These are phyloP conservation scores for Maconellicoccus hirsutus DNA, from an alignment of 1,140 invertebrate species.

Conservation along the genomic window DNA sequence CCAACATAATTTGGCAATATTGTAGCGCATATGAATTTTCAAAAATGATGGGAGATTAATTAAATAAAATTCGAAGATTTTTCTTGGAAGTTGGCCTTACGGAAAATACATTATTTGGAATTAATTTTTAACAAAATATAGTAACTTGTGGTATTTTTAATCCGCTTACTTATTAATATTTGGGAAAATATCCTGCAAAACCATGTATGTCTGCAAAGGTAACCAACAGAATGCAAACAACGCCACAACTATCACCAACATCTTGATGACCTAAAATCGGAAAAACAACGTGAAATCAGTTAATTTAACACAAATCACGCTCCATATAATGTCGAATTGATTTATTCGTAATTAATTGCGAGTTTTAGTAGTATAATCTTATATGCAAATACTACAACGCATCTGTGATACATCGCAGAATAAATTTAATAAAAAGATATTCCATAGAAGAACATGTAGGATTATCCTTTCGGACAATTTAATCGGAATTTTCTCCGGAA, in stretches of 20 bases:
- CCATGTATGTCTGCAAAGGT: slow-evolving; percentile 63
- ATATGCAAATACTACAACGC: neutral
- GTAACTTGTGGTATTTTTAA: no score
- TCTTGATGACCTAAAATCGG: slow-evolving; percentile 63
- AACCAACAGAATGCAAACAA: slow-evolving; percentile 71
- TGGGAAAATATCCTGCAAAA: slow-evolving; percentile 53
- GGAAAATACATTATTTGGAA: no score
- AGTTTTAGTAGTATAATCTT: neutral
- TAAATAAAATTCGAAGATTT: no score
- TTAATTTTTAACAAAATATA: no score
- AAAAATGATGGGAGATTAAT: no score
- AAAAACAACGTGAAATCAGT: no score
- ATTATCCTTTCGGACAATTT: no score
- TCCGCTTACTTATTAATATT: slow-evolving; percentile 54
- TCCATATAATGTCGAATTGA: neutral
- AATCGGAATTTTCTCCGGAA: no score
- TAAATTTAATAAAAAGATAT: neutral
- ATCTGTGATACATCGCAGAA: neutral
- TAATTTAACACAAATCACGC: neutral
- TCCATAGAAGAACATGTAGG: neutral
- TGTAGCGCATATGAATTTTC: no score
- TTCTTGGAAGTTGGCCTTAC: no score
- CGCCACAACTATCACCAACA: slow-evolving; percentile 67
- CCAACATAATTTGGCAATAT: no score
- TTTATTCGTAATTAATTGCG: neutral